Base-by-base conservation (phyloP, 1,140 invertebrate genomes). In the Sarcophaga bullata region DNA sequence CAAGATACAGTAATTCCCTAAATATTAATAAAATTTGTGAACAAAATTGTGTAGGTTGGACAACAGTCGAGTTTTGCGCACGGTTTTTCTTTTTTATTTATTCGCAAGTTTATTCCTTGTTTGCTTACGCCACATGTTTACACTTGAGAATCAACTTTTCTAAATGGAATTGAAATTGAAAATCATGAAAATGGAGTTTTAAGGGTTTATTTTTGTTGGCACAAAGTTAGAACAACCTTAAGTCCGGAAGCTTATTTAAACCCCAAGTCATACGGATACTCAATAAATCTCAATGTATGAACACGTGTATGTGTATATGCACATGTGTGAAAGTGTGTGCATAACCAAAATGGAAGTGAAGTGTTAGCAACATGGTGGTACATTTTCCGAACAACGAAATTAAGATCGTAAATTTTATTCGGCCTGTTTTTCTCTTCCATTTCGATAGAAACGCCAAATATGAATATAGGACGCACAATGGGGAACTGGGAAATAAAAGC, bases 131-230 rank as follows among this genome's bases (percentile, higher is more conserved):
- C 62, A 68, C 25, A 37, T 37, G 25, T 37, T 37, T 78, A 78
- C 75, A 50, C 49, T 50, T 49, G 75, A 78, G 75, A 78, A 52
- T 78, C 25, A 52, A 50, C 49, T 78, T 78, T 48, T 48, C 48
- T 50, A 78, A 78, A 50, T 78, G 75, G 62, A 17, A 72, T 72
- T 72, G 62, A 19, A 68, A 68, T 68, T 68, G 75, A 8, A 78
- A 78, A 78, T 52, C 75, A 78, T 78, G 75, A 78, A 78, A 78
- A 50, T 25, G 75, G 75, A 25, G n/a, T 78, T 78, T 78, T 50
- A 78, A 50, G 75, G 19, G 11, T 73, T 13, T 73, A 37, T 37
- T 37, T 37, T 37, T 37, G 25, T 19, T 78, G 75, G n/a, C 75
- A 50, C 50, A 78, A 8, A 48, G 75, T 50, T 25, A 48, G 17